Conservation (phyloP, 2,113 vertebrate species). For the Elachura formosa region DNA sequence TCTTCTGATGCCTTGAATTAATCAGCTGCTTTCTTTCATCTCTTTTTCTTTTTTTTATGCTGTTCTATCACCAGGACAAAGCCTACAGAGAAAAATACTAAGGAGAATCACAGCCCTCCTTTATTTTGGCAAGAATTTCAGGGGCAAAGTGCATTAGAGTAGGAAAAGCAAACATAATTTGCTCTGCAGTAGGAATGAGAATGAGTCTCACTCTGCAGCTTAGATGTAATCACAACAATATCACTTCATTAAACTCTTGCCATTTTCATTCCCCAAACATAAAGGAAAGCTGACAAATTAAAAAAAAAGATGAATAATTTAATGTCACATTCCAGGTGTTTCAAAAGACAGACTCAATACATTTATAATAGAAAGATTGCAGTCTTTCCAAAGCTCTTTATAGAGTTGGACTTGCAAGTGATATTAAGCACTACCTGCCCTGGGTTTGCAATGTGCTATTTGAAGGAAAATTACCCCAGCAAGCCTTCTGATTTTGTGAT, state of each 20-base stretch:
- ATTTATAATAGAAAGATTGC: not conserved
- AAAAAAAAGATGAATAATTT: not conserved
- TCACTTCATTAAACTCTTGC: slow-evolving; percentile 14
- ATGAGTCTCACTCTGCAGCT: not conserved
- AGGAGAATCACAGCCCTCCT: not conserved
- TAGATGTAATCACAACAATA: not conserved
- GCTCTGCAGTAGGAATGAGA: not conserved
- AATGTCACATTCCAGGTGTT: not conserved
- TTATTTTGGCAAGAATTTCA: not conserved
- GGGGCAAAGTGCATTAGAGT: not conserved
- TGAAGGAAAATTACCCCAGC: slow-evolving; percentile 24
- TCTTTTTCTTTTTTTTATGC: not conserved
- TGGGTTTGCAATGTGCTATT: not conserved
- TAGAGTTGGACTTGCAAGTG: not conserved
- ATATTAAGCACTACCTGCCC: not conserved
- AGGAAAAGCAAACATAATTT: slow-evolving; percentile 15
- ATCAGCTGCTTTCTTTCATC: not conserved
- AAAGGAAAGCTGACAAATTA: not conserved
- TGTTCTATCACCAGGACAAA: not conserved
- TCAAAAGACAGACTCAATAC: not conserved
- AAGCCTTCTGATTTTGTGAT: not conserved
- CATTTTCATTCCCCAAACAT: not conserved
- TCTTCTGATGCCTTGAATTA: not conserved
- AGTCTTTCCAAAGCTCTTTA: not conserved
- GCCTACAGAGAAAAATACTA: not conserved